Evolutionary conservation across 2,113 vertebrate genomes (phyloP).

Genomic region (Anolis sagrei): DNA sequence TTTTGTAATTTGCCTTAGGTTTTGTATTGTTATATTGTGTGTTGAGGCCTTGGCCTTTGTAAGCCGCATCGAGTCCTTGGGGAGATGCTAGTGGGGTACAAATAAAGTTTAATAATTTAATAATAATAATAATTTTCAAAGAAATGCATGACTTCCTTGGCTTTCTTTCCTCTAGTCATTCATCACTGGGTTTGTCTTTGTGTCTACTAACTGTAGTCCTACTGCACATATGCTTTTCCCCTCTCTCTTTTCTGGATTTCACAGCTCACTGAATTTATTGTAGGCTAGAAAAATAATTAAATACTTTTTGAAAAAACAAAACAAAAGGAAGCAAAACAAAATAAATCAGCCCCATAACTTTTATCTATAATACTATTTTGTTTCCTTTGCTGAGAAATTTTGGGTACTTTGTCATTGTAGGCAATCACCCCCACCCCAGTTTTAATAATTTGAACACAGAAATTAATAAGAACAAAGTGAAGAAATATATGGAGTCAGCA

Average conservation of each 20-base stretch:
- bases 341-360: neutral
- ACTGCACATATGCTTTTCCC: neutral
- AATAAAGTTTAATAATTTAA: no score
- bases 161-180: neutral
- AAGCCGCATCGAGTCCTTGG: no score
- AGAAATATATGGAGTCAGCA: neutral
- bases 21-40: no score
- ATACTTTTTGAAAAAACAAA: neutral
- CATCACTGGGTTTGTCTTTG: neutral
- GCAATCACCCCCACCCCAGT: neutral
- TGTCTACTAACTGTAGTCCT: neutral
- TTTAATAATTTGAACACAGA: slow-evolving; percentile 11
- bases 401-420: neutral
- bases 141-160: neutral
- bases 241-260: neutral
- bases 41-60: no score
- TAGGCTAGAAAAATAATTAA: neutral
- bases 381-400: neutral
- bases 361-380: neutral
- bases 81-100: no score
- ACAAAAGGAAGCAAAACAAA: neutral
- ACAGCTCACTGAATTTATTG: slow-evolving; percentile 5
- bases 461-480: neutral
- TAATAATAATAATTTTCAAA: no score
- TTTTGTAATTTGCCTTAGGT: no score